These are phyloP conservation scores for Hippocampus comes DNA, from an alignment of 2,113 vertebrate genomes.

Conservation along the genomic window DNA sequence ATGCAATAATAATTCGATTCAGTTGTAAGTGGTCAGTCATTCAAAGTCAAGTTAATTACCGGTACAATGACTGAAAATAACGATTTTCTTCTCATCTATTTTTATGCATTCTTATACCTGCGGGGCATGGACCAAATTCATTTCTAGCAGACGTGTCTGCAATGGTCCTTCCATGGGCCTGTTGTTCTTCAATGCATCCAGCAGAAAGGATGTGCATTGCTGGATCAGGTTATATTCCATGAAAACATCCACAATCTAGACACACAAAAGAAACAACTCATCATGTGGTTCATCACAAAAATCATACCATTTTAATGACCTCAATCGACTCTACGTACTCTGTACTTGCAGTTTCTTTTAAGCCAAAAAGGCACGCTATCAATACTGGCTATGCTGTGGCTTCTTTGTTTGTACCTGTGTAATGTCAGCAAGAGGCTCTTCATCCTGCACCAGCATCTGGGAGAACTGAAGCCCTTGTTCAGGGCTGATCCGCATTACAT, in stretches of 20 bases:
- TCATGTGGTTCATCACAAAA: not conserved
- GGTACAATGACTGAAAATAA: not conserved
- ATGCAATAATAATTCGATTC: not conserved
- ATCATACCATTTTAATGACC: not conserved
- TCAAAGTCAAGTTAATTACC: not conserved
- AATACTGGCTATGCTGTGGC: not conserved
- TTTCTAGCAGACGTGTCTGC: constrained; percentile 95
- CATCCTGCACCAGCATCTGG: constrained; percentile 98
- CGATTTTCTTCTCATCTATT: not conserved
- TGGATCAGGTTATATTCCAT: constrained; percentile 99
- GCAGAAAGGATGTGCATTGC: constrained; percentile 95
- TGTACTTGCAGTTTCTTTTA: not conserved
- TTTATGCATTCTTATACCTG: constrained; percentile 72
- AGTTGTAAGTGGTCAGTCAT: not conserved
- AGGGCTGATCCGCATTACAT: constrained; percentile 97
- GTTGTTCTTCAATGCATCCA: constrained; percentile 98
- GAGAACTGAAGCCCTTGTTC: constrained; percentile 99
- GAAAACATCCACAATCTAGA: constrained; percentile 96
- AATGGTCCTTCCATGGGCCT: constrained; percentile 93
- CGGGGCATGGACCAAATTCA: constrained; percentile 98
- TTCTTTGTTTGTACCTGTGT: constrained; percentile 80
- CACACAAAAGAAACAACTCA: constrained; percentile 11
- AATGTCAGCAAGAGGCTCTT: constrained; percentile 97
- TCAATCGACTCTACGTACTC: not conserved
- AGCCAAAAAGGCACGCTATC: not conserved